A percentile compares a stretch with the other conserved stretches of the same genome.
phyloP scores from a whole-genome alignment of 2,888 invertebrate species.

The Eilema sororculum region DNA sequence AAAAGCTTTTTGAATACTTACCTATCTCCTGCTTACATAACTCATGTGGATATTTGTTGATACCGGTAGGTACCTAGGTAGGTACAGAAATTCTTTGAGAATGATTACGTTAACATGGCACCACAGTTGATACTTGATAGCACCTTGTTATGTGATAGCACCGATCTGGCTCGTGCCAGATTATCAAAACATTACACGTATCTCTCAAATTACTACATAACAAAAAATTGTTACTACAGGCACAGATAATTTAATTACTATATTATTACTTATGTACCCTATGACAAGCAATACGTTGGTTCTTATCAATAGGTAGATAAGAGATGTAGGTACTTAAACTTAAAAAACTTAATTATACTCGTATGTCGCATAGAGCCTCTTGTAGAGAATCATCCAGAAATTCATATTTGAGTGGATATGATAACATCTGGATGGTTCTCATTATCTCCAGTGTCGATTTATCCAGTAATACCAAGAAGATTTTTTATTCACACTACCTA shows the following conservation, averaged over 20 bases:
- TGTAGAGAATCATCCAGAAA: background rate
- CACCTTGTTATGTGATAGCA: background rate
- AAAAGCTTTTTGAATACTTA: too few relatives aligned
- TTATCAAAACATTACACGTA: background rate
- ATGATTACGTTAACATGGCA: too few relatives aligned
- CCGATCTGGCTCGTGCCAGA: background rate
- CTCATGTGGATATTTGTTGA: too few relatives aligned
- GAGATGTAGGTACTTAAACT: background rate
- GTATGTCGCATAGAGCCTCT: background rate
- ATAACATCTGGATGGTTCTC: background rate
- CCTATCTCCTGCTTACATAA: too few relatives aligned
- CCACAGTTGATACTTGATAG: background rate
- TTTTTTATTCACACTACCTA: too few relatives aligned
- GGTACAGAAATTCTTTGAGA: too few relatives aligned
- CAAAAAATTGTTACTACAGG: background rate
- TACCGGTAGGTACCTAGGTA: too few relatives aligned
- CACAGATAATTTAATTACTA: background rate
- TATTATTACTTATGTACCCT: background rate
- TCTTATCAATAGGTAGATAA: background rate
- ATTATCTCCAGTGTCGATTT: background rate
- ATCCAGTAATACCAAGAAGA: too few relatives aligned
- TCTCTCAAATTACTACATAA: background rate
- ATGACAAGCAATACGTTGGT: background rate
- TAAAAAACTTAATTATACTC: background rate
- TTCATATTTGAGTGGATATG: background rate